Conservation (phyloP, 2,797 vertebrate genomes). For the Salmo trutta region DNA sequence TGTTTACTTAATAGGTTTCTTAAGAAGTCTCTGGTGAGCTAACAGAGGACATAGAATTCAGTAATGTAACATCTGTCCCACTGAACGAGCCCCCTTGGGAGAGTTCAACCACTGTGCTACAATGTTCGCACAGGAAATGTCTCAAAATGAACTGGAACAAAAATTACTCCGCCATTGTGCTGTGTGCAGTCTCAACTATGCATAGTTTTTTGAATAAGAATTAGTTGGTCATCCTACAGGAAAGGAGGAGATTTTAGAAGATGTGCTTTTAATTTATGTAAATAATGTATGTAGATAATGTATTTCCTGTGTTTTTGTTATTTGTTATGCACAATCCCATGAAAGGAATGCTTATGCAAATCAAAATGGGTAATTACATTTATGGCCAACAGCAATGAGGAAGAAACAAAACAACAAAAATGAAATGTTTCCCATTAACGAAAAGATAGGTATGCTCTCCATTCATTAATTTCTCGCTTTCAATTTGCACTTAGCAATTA, state of each 20-base stretch:
- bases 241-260: conserved; percentile 17
- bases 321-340: background rate
- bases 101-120: background rate
- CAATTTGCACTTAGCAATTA: conserved; percentile 11
- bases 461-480: background rate
- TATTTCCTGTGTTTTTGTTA: conserved; percentile 38
- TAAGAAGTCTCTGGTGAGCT: background rate
- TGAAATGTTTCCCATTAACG: background rate
- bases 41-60: background rate
- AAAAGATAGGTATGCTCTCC: background rate
- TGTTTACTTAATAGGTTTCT: background rate
- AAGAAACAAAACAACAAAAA: conserved; percentile 1
- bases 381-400: background rate
- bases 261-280: conserved; percentile 43
- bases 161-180: background rate
- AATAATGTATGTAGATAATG: conserved; percentile 19
- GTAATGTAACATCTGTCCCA: conserved; percentile 4
- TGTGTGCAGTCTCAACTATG: too few species aligned
- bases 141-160: background rate
- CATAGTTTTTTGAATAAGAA: conserved; percentile 10
- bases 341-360: background rate
- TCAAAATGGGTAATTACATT: conserved; percentile 5
- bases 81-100: background rate
- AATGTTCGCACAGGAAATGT: background rate
- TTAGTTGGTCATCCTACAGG: background rate